Base-by-base conservation (phyloP, 1,140 invertebrate genomes). In the Samia ricini region DNA sequence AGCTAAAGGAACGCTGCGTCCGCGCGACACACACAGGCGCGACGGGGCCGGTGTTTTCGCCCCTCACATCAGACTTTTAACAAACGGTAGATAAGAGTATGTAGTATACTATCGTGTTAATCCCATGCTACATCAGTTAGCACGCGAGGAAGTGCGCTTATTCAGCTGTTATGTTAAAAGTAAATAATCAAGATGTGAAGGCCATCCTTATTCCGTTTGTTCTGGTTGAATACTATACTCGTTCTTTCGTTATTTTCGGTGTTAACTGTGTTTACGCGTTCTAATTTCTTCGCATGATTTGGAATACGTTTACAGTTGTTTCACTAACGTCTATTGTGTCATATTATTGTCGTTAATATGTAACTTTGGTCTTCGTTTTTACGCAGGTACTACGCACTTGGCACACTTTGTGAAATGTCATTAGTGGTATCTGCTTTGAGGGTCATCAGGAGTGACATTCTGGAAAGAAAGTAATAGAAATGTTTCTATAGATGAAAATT, bases 251-350 rank as follows among this genome's bases (percentile, higher is more conserved):
- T 71, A 73, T 63, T 42, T 15, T 84, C 80, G 83, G 76, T 87
- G 83, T 87, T 77, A 75, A 78, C 71, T 80, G 75, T 87, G 83
- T 87, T 82, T 77, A 76, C 83, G 84, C 81, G 83, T 85, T 85
- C 77, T 77, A 75, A 77, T 78, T 86, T 84, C 76, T 82, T 86
- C 80, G 87, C 87, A 89, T 88, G 87, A 76, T 71, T 76, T 78
- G 74, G 74, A 71, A 81, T 75, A 73, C 33, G 33, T 42, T 42
- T 42, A 42, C 33, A 79, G 72, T 61, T 65, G 66, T 81, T 74
- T 83, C 71, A 68, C 73, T 72, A 61, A 63, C 64, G 60, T 69
- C 73, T 59, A 64, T 64, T 77, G 64, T 75, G 72, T 69, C 71
- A 61, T 66, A 68, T 42, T 42, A 12, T 72, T 80, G 68, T 76